Evolutionary conservation across 2,888 invertebrate species (phyloP), one percentile per base, ranked within the genome.

Genomic region (Leptopilina myrica): DNA sequence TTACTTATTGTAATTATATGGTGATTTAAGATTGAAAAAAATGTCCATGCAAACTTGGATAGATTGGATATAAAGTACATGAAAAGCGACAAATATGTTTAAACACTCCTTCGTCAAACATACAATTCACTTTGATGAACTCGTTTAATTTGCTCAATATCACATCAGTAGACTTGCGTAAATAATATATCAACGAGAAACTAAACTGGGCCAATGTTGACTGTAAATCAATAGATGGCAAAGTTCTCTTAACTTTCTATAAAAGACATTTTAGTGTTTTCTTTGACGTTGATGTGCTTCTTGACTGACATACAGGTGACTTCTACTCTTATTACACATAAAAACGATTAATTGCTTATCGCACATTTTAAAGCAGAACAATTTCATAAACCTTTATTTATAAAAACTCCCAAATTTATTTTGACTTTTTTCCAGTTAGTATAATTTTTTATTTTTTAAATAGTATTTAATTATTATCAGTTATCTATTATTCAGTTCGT

Each of bases 181-280:
- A 66, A 66, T 66, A 66, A 66, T 43, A 62, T 20, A 62, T 62
- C 62, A 62, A 62, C 62, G 62, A 62, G 62, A 62, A 62, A 62
- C 62, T 62, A 62, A 62, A 62, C 62, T 62, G 62, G 62, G 62
- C 62, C 62, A 62, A 62, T 62, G 62, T 66, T 40, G 43, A 69
- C 49, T 69, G 69, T 33, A 5, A 56, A n/a, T 56, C 2, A 56
- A 33, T 53, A 8, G 5, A 33, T 26, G 8, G n/a, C 11, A 56
- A 62, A 62, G 62, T 62, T 62, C 62, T n/a, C 11, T 73, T 8
- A 53, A 73, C 73, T n/a, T 40, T 73, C 26, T 73, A 11, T 73
- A 11, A 73, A 73, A 14, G 26, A 56, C 6, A 69, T 49, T 69
- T 53, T 53, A 26, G 69, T 69, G 49, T 20, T 69, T 56, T 56